Evolutionary conservation across 2,888 invertebrate genomes (phyloP), one percentile per base, ranked within the genome.

Genomic region (Melikaiella ostensackeni): DNA sequence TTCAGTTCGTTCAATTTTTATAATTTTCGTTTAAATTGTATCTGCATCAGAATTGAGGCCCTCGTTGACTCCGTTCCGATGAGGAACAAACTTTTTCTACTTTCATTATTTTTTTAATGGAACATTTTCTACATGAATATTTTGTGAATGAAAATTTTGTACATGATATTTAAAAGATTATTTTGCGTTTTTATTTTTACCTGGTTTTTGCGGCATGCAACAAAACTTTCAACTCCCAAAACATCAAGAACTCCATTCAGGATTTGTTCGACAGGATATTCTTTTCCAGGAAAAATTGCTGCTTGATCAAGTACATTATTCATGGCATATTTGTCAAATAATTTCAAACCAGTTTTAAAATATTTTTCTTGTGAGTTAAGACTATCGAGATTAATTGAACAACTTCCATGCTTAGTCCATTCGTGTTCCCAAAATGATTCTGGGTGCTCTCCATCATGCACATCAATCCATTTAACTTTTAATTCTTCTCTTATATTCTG

Each of bases 381-480:
- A 7, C 7, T 27, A 7, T 13, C 16, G 7, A 55, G 8, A 33
- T 57, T 33, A 8, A 57, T n/a, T 13, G 57, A 73, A 21, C 73
- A 73, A 3, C 33, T 57, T 46, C 73, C 73, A 73, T 57, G 73
- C n/a, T 19, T 57, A 9, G 8, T 38, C 73, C 73, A 73, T 33
- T 57, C 73, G 57, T 73, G 55, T 16, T 42, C 5, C 42, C 42
- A 42, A 16, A 42, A 42, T 42, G 42, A 42, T 42, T 42, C 42
- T 42, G 16, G 88, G 30, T 91, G 88, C 0, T 92, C 92, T 64
- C 94, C 93, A 88, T 96, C 93, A 88, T 96, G 95, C 77, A 97
- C 92, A 85, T 96, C 95, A 0, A 94, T 93, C 97, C 97, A 97
- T 82, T 93, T 93, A 66, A 93, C 91, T 77, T 93, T 92, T 79